Evolutionary conservation across 2,797 vertebrate species (phyloP).

Genomic region (Galago senegalensis): DNA sequence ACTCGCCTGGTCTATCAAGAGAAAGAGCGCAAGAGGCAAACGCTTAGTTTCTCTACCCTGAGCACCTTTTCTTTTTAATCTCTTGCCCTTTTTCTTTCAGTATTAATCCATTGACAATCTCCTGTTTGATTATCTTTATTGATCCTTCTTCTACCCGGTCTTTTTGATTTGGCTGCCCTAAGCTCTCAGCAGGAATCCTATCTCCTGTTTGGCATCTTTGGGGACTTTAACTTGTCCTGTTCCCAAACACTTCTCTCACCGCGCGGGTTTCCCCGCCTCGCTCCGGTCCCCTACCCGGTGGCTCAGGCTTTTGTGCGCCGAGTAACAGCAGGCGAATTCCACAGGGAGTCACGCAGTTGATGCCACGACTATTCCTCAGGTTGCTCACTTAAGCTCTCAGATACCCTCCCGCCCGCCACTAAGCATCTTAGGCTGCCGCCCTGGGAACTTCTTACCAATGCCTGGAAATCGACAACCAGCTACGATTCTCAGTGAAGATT

Average conservation of each 20-base stretch:
- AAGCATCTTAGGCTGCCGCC: neutral
- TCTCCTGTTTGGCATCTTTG: constrained; percentile 51
- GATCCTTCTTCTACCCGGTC: constrained; percentile 71
- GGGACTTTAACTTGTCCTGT: constrained; percentile 69
- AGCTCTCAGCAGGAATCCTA: constrained; percentile 54
- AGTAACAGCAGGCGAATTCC: constrained; percentile 30
- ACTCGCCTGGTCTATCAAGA: neutral
- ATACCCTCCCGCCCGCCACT: neutral
- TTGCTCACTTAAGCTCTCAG: constrained; percentile 60
- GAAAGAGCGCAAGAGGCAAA: neutral
- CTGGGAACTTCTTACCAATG: constrained; percentile 23
- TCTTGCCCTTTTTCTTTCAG: constrained; percentile 74
- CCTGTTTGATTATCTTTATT: constrained; percentile 82
- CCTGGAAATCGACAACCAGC: constrained; percentile 29
- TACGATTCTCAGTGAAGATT: neutral
- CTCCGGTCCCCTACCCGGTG: too few relatives aligned
- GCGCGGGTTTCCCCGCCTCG: neutral
- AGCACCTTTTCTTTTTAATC: constrained; percentile 1
- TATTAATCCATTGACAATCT: constrained; percentile 84
- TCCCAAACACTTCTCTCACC: neutral
- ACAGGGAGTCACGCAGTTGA: neutral
- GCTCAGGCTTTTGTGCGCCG: neutral
- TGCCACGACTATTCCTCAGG: constrained; percentile 66
- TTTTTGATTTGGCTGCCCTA: constrained; percentile 73
- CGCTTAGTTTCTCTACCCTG: neutral